Conservation (phyloP, 2,888 invertebrate species). For the Charanyca ferruginea region DNA sequence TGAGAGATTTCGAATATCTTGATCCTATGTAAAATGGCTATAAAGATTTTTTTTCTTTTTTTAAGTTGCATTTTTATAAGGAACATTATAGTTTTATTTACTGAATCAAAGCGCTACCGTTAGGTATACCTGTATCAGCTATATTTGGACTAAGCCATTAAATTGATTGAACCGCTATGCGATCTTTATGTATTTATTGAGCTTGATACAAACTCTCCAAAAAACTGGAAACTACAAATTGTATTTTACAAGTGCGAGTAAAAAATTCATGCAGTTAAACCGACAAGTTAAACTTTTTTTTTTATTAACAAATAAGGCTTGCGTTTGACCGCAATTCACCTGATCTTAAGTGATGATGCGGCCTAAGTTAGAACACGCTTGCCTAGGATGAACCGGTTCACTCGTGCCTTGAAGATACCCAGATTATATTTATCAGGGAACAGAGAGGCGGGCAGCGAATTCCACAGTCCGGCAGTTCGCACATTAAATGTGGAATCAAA, state of each 20-base stretch:
- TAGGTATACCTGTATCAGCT: slow-evolving; percentile 34
- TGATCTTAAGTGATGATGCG: too few species aligned
- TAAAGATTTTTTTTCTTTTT: neutral
- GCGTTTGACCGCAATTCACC: too few species aligned
- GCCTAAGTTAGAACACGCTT: too few species aligned
- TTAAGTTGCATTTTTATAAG: neutral
- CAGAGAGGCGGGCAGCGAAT: too few species aligned
- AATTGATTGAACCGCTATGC: slow-evolving; percentile 44
- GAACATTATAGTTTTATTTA: neutral
- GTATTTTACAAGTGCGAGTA: slow-evolving; percentile 6
- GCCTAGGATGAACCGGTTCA: too few species aligned
- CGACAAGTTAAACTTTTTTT: neutral
- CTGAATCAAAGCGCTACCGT: slow-evolving; percentile 35
- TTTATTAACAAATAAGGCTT: too few species aligned
- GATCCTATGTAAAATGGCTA: too few species aligned
- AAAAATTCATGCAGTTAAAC: slow-evolving; percentile 1
- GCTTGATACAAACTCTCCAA: neutral
- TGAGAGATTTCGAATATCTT: too few species aligned
- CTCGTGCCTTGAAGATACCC: too few species aligned
- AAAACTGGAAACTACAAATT: slow-evolving; percentile 4
- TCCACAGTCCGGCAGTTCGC: too few species aligned
- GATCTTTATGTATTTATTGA: slow-evolving; percentile 11
- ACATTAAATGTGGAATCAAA: too few species aligned
- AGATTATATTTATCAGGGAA: too few species aligned
- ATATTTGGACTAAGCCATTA: slow-evolving; percentile 16